These are phyloP conservation scores for Equus quagga DNA, from an alignment of 2,113 vertebrate species.

Conservation along the genomic window DNA sequence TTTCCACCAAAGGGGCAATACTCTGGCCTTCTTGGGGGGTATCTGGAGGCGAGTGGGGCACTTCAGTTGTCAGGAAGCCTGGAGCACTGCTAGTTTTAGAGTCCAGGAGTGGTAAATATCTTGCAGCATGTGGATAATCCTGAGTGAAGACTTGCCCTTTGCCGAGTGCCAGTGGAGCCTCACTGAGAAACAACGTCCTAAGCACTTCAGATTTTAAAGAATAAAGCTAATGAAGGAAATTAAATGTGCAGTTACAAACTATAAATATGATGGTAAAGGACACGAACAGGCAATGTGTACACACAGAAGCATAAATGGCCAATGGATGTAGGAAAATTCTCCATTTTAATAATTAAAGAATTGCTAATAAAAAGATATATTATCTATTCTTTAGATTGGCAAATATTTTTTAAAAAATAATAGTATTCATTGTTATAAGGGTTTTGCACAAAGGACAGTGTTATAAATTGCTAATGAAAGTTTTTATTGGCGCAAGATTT, in stretches of 20 bases:
- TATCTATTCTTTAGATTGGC: not conserved
- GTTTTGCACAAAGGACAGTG: not conserved
- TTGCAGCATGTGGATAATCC: not conserved
- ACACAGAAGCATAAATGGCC: not conserved
- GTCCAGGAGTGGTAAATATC: not conserved
- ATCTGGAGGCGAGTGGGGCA: not conserved
- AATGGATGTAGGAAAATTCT: not conserved
- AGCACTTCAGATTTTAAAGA: not conserved
- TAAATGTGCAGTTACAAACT: not conserved
- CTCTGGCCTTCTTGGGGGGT: not conserved
- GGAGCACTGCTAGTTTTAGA: not conserved
- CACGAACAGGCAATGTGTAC: not conserved
- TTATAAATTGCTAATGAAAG: not conserved
- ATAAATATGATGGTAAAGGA: not conserved
- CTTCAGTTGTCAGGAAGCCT: not conserved
- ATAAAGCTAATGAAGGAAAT: not conserved
- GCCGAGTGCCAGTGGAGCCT: too few relatives aligned
- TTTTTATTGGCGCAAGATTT: not conserved
- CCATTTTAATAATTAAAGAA: not conserved
- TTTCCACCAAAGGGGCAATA: not conserved
- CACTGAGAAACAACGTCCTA: not conserved
- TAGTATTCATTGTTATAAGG: not conserved
- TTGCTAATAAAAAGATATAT: not conserved
- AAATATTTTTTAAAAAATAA: not conserved
- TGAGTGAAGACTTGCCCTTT: not conserved